These are phyloP conservation scores for Polydrusus pterygomalis DNA, from an alignment of 2,888 invertebrate species.

Conservation along the genomic window DNA sequence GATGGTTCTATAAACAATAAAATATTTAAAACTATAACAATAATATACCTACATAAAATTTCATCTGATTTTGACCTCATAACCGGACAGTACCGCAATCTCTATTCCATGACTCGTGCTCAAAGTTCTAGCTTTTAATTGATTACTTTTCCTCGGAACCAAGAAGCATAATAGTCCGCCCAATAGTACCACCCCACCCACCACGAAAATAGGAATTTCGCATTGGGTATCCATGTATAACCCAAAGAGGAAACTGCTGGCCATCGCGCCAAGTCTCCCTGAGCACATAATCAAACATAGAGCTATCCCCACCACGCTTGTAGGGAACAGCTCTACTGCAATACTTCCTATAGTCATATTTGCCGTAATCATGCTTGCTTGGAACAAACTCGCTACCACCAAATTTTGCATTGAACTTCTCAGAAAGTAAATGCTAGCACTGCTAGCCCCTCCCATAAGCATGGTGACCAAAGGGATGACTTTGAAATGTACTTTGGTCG, in stretches of 20 bases:
- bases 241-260: slow-evolving; percentile 79
- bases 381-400: slow-evolving; percentile 74
- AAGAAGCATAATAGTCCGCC: slow-evolving; percentile 70
- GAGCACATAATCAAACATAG: slow-evolving; percentile 79
- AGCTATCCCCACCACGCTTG: slow-evolving; percentile 75
- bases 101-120: slow-evolving; percentile 44
- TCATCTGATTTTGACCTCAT: slow-evolving; percentile 38
- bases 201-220: slow-evolving; percentile 78
- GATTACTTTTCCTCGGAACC: slow-evolving; percentile 61
- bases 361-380: slow-evolving; percentile 72
- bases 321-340: slow-evolving; percentile 69
- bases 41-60: neutral
- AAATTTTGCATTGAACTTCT: slow-evolving; percentile 75
- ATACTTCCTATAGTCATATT: slow-evolving; percentile 71
- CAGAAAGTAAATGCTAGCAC: slow-evolving; percentile 77
- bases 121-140: slow-evolving; percentile 8
- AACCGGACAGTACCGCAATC: slow-evolving; percentile 43
- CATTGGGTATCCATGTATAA: slow-evolving; percentile 78
- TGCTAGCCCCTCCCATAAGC: slow-evolving; percentile 75
- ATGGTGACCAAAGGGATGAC: slow-evolving; percentile 70
- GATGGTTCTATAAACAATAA: too few species aligned
- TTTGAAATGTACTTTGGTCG: slow-evolving; percentile 63
- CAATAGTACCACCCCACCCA: slow-evolving; percentile 73
- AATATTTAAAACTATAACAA: too few species aligned
- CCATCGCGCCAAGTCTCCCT: slow-evolving; percentile 80